phyloP scores from a whole-genome alignment of 2,113 vertebrate species.

The Sorex fumeus region DNA sequence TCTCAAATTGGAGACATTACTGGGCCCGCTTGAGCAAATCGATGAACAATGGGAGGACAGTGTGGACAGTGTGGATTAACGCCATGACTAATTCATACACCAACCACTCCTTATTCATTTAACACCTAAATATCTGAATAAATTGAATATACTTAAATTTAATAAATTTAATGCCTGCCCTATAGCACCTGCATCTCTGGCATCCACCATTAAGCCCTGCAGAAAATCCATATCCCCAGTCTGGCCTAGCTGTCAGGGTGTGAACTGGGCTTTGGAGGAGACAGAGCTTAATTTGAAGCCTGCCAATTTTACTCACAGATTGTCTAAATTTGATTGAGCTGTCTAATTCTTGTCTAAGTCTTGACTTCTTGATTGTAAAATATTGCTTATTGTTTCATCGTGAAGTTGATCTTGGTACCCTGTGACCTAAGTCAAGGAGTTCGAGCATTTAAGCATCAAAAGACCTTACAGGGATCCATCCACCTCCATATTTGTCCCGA shows the following conservation, averaged over 20 bases:
- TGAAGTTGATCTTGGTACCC: background rate
- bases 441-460: background rate
- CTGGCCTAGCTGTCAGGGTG: background rate
- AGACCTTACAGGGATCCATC: background rate
- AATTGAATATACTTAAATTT: background rate
- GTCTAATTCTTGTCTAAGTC: background rate
- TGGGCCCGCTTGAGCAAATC: too few species aligned
- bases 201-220: background rate
- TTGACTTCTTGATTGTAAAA: background rate
- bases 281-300: background rate
- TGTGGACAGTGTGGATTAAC: too few species aligned
- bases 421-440: background rate
- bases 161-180: background rate
- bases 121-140: background rate
- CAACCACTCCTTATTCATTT: background rate
- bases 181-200: background rate
- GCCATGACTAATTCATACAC: background rate
- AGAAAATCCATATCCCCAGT: rapidly evolving
- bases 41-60: too few species aligned
- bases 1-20: too few species aligned
- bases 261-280: background rate
- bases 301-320: background rate
- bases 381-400: background rate
- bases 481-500: background rate
- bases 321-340: background rate